These are phyloP conservation scores for Melanostoma scalare DNA, from an alignment of 2,888 invertebrate genomes.

Conservation along the genomic window DNA sequence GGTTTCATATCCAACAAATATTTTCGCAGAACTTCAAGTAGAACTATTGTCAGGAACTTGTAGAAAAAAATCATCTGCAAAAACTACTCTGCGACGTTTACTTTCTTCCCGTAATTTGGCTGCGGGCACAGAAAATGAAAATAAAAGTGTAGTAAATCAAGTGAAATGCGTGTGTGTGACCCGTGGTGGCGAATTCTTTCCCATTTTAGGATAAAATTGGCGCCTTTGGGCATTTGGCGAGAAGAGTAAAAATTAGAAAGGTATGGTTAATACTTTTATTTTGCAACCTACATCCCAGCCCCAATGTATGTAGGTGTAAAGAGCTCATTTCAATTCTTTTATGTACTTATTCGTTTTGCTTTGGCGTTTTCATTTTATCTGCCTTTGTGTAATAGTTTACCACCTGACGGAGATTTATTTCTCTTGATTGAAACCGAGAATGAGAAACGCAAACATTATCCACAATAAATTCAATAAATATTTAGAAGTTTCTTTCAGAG, in stretches of 20 bases:
- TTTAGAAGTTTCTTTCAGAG: conserved; percentile 14
- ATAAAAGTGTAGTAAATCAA: conserved; percentile 55
- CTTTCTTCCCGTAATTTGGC: conserved; percentile 54
- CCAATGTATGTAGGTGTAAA: conserved; percentile 44
- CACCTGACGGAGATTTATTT: conserved; percentile 34
- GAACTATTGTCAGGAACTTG: conserved; percentile 50
- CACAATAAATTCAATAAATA: conserved; percentile 27
- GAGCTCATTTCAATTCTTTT: conserved; percentile 46
- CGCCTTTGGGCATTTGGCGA: conserved; percentile 48
- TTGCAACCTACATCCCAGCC: conserved; percentile 59
- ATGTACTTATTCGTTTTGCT: conserved; percentile 9
- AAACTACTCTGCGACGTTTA: conserved; percentile 59
- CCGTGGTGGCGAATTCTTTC: conserved; percentile 29
- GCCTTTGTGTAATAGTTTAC: conserved; percentile 34
- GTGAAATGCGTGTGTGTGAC: conserved; percentile 30
- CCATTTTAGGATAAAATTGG: conserved; percentile 54
- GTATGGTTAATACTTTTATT: conserved; percentile 41
- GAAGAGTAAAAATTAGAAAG: conserved; percentile 24
- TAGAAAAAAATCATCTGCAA: conserved; percentile 42
- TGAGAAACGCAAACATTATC: conserved; percentile 15
- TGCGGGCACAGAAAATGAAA: conserved; percentile 60
- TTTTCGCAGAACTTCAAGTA: conserved; percentile 46
- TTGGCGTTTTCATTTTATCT: conserved; percentile 17
- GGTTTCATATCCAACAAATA: conserved; percentile 38
- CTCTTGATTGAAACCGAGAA: conserved; percentile 31